Evolutionary conservation across 2,888 invertebrate genomes (phyloP), one percentile per base, ranked within the genome.

Genomic region (Calameuta idolon): DNA sequence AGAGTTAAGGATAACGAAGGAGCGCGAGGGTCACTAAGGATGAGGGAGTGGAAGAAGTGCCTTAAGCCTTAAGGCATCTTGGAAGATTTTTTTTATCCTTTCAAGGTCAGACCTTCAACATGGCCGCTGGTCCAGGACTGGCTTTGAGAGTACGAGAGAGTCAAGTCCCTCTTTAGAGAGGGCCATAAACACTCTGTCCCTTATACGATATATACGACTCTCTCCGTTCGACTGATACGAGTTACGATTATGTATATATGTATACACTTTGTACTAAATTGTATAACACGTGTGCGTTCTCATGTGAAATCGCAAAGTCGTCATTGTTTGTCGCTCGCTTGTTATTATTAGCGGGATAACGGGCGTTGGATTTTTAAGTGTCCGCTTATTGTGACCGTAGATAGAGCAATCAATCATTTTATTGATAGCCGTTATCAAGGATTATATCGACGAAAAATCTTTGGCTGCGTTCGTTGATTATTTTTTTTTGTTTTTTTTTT

Each of bases 41-140:
- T 34, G 75, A 37, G 40, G 30, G 75, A 75, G 31, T 30, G 31
- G 75, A 40, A 33, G 12, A 69, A 33, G 34, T 69, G 69, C 31
- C 75, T 37, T 40, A 31, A 68, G 75, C 75, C 75, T 73, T 76
- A 73, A 85, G 81, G 83, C 87, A 86, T 86, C 87, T 85, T 79
- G 82, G 85, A 81, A 83, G 83, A 85, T 86, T 88, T 89, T 89
- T 89, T 89, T 88, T 87, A 88, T 88, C 86, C 86, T 85, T 87
- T 86, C 89, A 89, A 89, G 89, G 89, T 88, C 88, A 86, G 85
- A 75, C 85, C 86, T 85, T 85, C 88, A 87, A 87, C 89, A 90
- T 90, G 90, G 89, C 90, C 86, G 89, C 85, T 87, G 89, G 88
- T 87, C 88, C 87, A 86, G 85, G 83, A 81, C 81, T 82, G 80